A percentile compares a stretch with the other conserved stretches of the same genome.
Evolutionary conservation across 1,140 invertebrate genomes (phyloP).

Genomic region (Pantala flavescens): DNA sequence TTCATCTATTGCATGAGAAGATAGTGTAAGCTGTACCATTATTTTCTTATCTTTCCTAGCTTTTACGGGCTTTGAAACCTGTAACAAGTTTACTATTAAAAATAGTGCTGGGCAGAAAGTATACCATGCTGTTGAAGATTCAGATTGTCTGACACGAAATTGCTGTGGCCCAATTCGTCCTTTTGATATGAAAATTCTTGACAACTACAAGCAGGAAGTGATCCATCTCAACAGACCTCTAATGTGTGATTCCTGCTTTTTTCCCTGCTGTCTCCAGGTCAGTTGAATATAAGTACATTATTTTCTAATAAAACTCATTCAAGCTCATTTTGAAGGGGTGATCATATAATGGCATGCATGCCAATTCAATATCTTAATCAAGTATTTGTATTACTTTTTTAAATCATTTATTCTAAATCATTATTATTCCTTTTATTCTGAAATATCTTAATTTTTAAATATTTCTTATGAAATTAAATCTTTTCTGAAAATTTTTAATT

Average conservation of each 20-base stretch:
- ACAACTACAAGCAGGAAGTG: constrained; percentile 65
- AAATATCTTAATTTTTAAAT: no score
- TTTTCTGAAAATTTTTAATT: no score
- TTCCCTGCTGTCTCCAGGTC: constrained; percentile 76
- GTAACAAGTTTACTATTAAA: constrained; percentile 76
- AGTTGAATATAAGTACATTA: background rate
- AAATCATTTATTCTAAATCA: no score
- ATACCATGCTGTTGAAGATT: constrained; percentile 75
- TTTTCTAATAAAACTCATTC: background rate
- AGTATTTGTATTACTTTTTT: no score
- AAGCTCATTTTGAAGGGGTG: background rate
- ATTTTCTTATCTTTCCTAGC: constrained; percentile 34
- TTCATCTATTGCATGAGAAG: no score
- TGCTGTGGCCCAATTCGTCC: constrained; percentile 65
- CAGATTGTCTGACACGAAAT: constrained; percentile 63
- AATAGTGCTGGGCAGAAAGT: constrained; percentile 68
- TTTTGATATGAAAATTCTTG: constrained; percentile 79
- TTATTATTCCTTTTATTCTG: no score
- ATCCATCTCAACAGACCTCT: constrained; percentile 65
- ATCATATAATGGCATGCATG: background rate
- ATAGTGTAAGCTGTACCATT: no score
- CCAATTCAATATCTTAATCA: no score
- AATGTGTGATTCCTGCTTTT: constrained; percentile 66
- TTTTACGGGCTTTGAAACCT: constrained; percentile 78
- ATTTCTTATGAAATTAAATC: no score